A percentile compares a stretch with the other conserved stretches of the same genome.
Evolutionary conservation across 2,888 invertebrate genomes (phyloP).

Genomic region (Incurvaria masculella): DNA sequence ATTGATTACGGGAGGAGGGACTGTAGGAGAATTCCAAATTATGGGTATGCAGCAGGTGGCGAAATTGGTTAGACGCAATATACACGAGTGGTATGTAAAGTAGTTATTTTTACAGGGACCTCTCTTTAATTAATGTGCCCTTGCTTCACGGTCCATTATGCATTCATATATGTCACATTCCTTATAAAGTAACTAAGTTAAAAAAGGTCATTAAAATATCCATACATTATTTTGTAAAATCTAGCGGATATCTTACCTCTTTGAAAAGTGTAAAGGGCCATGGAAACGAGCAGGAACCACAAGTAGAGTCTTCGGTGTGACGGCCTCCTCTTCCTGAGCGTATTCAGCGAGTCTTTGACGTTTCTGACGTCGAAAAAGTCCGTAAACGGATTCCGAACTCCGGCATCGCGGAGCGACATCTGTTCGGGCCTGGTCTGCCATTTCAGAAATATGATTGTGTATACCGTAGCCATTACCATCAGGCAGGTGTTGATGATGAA

Average conservation of each 20-base stretch:
- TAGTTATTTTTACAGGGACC: too few species aligned
- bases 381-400: slow-evolving; percentile 53
- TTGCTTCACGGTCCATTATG: too few species aligned
- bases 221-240: too few species aligned
- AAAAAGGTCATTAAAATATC: neutral
- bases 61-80: too few species aligned
- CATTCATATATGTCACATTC: too few species aligned
- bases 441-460: slow-evolving; percentile 60
- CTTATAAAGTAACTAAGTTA: neutral
- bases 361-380: slow-evolving; percentile 75
- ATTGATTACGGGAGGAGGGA: too few species aligned
- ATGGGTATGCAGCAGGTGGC: too few species aligned
- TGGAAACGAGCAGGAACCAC: slow-evolving; percentile 66
- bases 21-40: too few species aligned
- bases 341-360: slow-evolving; percentile 58
- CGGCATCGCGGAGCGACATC: slow-evolving; percentile 54
- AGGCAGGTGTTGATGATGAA: slow-evolving; percentile 67
- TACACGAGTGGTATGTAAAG: slow-evolving; percentile 12
- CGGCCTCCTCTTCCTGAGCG: slow-evolving; percentile 58
- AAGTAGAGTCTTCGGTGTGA: slow-evolving; percentile 60
- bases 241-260: too few species aligned
- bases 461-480: slow-evolving; percentile 60
- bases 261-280: slow-evolving; percentile 80
- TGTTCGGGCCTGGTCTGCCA: slow-evolving; percentile 70
- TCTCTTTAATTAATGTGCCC: too few species aligned